phyloP scores from a whole-genome alignment of 2,888 invertebrate genomes.

The Oxytorus armatus region DNA sequence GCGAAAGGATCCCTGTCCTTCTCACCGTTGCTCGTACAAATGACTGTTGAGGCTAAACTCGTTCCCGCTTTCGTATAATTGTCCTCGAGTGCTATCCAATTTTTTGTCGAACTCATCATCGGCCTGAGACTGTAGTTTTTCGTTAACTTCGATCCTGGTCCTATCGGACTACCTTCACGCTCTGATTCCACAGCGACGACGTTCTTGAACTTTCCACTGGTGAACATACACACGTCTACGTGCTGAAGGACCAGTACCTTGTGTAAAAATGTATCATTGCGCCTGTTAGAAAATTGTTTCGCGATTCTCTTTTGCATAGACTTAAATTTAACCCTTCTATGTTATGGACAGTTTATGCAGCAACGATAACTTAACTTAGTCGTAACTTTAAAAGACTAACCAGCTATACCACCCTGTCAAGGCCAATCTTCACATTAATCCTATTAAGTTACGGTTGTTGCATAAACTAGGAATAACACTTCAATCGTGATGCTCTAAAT shows the following conservation, averaged over 20 bases:
- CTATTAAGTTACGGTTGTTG: no score
- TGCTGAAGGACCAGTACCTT: conserved; percentile 95
- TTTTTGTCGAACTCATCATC: conserved; percentile 91
- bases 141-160: conserved; percentile 88
- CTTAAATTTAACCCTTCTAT: no score
- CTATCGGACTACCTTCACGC: conserved; percentile 88
- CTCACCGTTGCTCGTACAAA: conserved; percentile 85
- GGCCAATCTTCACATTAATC: no score
- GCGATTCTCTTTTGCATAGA: background rate
- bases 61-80: conserved; percentile 88
- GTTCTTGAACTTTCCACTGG: conserved; percentile 97
- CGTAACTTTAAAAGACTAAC: no score
- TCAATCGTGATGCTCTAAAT: no score
- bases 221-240: conserved; percentile 97
- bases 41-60: conserved; percentile 87
- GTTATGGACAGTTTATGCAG: no score
- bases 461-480: no score
- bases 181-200: conserved; percentile 90
- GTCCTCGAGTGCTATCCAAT: conserved; percentile 96
- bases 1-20: conserved; percentile 95
- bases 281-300: background rate
- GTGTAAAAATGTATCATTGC: background rate
- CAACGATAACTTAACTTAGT: no score
- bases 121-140: conserved; percentile 90
- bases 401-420: no score